These are phyloP conservation scores for Alaudala cheleensis DNA, from an alignment of 2,113 vertebrate genomes.

Conservation along the genomic window DNA sequence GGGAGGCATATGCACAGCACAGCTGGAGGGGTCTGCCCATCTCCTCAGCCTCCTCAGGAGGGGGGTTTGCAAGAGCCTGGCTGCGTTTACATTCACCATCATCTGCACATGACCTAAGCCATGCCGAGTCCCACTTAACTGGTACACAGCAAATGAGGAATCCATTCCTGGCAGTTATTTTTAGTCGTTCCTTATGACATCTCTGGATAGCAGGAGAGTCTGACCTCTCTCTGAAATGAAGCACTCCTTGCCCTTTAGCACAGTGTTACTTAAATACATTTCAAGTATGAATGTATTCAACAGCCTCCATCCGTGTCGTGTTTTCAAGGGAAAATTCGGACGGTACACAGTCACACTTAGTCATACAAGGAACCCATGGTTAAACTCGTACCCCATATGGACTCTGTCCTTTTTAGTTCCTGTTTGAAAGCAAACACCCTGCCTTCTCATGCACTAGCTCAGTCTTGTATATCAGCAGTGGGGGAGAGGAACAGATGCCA, in stretches of 20 bases:
- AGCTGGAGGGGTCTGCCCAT: neutral
- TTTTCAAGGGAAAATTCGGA: neutral
- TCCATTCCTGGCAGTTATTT: neutral
- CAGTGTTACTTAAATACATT: neutral
- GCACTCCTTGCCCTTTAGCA: constrained; percentile 12
- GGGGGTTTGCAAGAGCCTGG: neutral
- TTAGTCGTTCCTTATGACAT: neutral
- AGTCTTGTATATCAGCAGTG: neutral
- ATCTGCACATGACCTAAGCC: neutral
- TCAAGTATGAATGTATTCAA: neutral
- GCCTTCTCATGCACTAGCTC: neutral
- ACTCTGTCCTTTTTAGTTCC: constrained; percentile 9
- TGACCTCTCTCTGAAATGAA: constrained; percentile 9
- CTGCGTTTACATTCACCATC: neutral
- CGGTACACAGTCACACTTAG: neutral
- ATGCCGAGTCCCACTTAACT: neutral
- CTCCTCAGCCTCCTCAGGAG: neutral
- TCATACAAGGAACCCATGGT: neutral
- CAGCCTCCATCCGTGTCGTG: neutral
- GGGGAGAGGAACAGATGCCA: constrained; percentile 5
- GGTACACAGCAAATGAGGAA: neutral
- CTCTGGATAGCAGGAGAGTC: neutral
- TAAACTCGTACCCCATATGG: constrained; percentile 21
- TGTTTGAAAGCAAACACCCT: constrained; percentile 55
- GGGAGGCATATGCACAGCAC: neutral